Percentiles rank a stretch among this genome's conserved stretches.
Evolutionary conservation across 2,113 vertebrate species (phyloP).

Genomic region (Trichomycterus rosablanca): DNA sequence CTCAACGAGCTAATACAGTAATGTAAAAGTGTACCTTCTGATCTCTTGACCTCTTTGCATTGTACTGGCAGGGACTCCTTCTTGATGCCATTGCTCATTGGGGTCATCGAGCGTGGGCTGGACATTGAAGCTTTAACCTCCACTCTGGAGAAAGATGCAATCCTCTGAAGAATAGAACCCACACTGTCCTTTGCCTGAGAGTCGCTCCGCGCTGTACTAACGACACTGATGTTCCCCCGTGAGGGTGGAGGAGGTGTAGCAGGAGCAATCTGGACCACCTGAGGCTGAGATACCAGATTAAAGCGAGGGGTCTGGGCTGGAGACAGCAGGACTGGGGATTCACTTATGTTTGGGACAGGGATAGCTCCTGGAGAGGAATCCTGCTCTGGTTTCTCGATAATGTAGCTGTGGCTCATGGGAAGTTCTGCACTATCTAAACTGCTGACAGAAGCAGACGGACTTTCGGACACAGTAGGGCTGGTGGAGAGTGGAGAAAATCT

Average conservation of each 20-base stretch:
- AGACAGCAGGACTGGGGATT: slow-evolving; percentile 42
- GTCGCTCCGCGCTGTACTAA: slow-evolving; percentile 21
- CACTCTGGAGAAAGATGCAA: slow-evolving; percentile 60
- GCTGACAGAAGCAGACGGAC: slow-evolving; percentile 45
- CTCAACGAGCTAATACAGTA: no score
- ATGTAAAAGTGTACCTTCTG: no score
- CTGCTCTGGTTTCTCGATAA: neutral
- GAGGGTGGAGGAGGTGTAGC: slow-evolving; percentile 36
- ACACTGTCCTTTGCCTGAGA: slow-evolving; percentile 51
- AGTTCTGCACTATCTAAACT: slow-evolving; percentile 51
- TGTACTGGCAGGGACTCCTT: slow-evolving; percentile 19
- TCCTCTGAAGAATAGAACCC: slow-evolving; percentile 59
- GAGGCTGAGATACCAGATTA: slow-evolving; percentile 55
- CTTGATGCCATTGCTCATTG: slow-evolving; percentile 43
- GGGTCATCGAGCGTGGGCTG: neutral
- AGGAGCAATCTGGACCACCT: slow-evolving; percentile 55
- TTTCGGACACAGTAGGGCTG: slow-evolving; percentile 39
- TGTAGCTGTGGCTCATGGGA: slow-evolving; percentile 32
- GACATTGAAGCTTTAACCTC: slow-evolving; percentile 26
- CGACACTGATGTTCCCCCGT: neutral
- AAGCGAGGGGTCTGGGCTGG: slow-evolving; percentile 51
- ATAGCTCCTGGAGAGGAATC: slow-evolving; percentile 34
- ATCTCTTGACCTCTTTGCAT: slow-evolving; percentile 33
- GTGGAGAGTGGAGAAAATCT: slow-evolving; percentile 34
- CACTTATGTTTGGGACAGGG: slow-evolving; percentile 42